A percentile compares a stretch with the other conserved stretches of the same genome.
Conservation (phyloP, 1,140 invertebrate genomes). For the Drosophila murphyi region DNA sequence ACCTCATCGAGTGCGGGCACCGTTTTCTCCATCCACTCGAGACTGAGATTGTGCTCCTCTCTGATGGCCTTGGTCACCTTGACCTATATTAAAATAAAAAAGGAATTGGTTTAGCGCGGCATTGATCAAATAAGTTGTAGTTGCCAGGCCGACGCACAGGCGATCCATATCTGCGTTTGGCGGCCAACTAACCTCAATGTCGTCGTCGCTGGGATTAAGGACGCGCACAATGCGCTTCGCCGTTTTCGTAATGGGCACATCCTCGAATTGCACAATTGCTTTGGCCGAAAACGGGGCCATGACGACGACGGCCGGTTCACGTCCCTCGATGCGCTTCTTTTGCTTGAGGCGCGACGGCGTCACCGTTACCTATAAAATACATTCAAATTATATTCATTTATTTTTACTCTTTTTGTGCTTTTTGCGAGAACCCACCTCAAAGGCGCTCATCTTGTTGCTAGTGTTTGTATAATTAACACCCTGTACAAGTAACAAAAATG, state of each 20-base stretch:
- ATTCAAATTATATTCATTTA: background rate
- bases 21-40: conserved; percentile 85
- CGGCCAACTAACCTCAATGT: conserved; percentile 85
- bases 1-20: conserved; percentile 85
- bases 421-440: conserved; percentile 57
- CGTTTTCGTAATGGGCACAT: conserved; percentile 86
- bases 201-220: conserved; percentile 86
- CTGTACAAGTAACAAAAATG: conserved; percentile 4
- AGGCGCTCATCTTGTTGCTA: conserved; percentile 68
- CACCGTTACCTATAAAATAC: conserved; percentile 56
- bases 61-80: conserved; percentile 86
- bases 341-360: conserved; percentile 76
- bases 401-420: background rate
- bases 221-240: conserved; percentile 85
- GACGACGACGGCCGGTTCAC: conserved; percentile 84
- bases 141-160: conserved; percentile 49
- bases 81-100: conserved; percentile 85
- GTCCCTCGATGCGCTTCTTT: conserved; percentile 63
- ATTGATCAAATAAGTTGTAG: conserved; percentile 64
- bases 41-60: conserved; percentile 86
- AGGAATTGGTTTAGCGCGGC: conserved; percentile 8
- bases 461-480: conserved; percentile 3
- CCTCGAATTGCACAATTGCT: conserved; percentile 87
- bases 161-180: conserved; percentile 32
- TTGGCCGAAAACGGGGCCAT: conserved; percentile 87